Evolutionary conservation across 1,140 invertebrate species (phyloP), one percentile per base, ranked within the genome.

Genomic region (Drosophila burlai): DNA sequence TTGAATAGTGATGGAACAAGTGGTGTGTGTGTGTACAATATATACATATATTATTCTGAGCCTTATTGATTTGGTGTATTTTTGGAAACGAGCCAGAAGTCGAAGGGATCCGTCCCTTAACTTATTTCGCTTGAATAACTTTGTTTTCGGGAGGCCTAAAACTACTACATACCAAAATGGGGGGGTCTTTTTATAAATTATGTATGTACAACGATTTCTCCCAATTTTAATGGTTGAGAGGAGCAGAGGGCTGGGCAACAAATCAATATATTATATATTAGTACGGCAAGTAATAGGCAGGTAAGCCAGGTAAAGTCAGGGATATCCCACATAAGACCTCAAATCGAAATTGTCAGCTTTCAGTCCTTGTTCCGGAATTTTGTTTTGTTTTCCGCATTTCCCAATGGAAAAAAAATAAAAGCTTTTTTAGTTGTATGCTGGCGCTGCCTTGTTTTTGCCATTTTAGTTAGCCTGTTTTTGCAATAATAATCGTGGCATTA

Each of bases 401-500:
- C n/a, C 52, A 8, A 38, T 50, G 43, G 31, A 24, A 24, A 3
- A 29, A 31, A 55, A 54, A 31, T 68, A 68, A 71, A 73, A 73
- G 67, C 67, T 52, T 73, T 34, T 72, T 73, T 73, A 61, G 69
- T 73, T 73, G 60, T 73, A 72, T 72, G 50, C 36, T 76, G 34
- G 24, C 24, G 24, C 24, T 24, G 24, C 24, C 36, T 73, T 76
- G 46, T 49, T 55, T 62, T 54, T 34, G 34, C 49, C 50, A 26
- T 43, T 57, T 50, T 74, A 58, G 66, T 52, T 34, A 31, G 64
- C 31, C 40, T 59, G 66, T 73, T 82, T 60, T 64, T 82, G 69
- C 83, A 75, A 82, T 82, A 86, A 82, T 74, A 64, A 83, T 86
- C 66, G 69, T 18, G 72, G 79, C 74, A 64, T 68, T 68, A 80